Evolutionary conservation across 2,888 invertebrate genomes (phyloP), one percentile per base, ranked within the genome.

Genomic region (Pheosia gnoma): DNA sequence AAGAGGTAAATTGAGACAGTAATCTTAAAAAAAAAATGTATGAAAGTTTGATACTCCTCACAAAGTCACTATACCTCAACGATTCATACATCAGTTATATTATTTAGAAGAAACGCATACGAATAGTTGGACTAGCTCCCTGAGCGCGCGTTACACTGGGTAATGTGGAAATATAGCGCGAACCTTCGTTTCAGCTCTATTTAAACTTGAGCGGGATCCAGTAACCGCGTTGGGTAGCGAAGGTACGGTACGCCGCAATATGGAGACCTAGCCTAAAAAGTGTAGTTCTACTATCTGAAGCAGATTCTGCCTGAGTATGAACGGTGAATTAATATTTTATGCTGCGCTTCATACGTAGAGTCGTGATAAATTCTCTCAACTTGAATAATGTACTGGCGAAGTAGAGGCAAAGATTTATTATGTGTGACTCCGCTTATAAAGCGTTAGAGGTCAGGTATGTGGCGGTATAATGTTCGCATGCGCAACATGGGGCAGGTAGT

Each of bases 131-230:
- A 25, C 9, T 51, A 11, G 5, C 37, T 59, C 56, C 49, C 59
- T 37, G 5, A 41, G 25, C 25, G 49, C 47, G n/a, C 55, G 37
- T 59, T 39, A 55, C 38, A 47, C 55, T 4, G 55, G 59, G 39
- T 49, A 41, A 56, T 59, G 39, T 53, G 25, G 11, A 53, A 36
- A 37, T 37, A 53, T 53, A 25, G 53, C 53, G 37, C 5, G 53
- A 11, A 53, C 10, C 9, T 37, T 53, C 53, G 53, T 53, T 5
- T 1, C 1, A 47, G n/a, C 47, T 47, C 45, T 76, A 74, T 74
- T 75, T 78, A 67, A 64, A 71, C 70, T 74, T 75, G 58, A 60
- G 65, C 37, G 58, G 60, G 71, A 67, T 67, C 75, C 68, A 62
- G 47, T 54, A 45, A 45, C 10, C 45, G 41, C 41, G 1, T 25